Conservation (phyloP, 2,888 invertebrate genomes). For the Buathra laborator region DNA sequence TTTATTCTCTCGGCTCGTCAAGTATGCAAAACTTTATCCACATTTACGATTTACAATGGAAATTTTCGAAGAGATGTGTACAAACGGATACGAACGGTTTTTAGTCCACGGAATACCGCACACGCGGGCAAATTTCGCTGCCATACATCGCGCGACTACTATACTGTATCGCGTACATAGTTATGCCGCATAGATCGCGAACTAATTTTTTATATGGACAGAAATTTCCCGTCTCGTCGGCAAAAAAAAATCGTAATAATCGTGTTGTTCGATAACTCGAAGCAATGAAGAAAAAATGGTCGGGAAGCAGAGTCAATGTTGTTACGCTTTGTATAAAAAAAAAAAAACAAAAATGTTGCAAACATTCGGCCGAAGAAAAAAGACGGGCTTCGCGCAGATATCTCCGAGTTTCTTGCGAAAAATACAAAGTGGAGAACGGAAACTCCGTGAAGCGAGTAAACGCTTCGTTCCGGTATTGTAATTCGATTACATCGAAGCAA, state of each 20-base stretch:
- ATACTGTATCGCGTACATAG: not conserved
- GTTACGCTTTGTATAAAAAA: not conserved
- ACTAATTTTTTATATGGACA: not conserved
- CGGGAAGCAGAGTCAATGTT: not conserved
- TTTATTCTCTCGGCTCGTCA: constrained; percentile 62
- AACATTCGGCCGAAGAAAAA: not conserved
- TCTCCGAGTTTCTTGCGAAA: constrained; percentile 9
- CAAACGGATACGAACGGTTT: constrained; percentile 13
- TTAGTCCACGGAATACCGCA: not conserved
- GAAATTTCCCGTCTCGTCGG: not conserved
- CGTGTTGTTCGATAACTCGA: too few species aligned
- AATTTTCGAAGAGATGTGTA: constrained; percentile 65
- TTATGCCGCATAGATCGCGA: not conserved
- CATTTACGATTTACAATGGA: constrained; percentile 76
- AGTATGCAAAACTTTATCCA: constrained; percentile 76
- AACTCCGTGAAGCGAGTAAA: constrained; percentile 8
- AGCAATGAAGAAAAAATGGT: too few species aligned
- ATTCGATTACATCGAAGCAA: constrained; percentile 69
- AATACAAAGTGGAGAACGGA: not conserved
- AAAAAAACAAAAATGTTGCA: not conserved
- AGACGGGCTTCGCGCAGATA: constrained; percentile 2
- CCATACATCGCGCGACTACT: not conserved
- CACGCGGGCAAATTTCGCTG: not conserved
- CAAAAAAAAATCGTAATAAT: not conserved
- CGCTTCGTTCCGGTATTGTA: constrained; percentile 63